Conservation (phyloP, 2,797 vertebrate genomes). For the Petrocephalus schoutedeni region DNA sequence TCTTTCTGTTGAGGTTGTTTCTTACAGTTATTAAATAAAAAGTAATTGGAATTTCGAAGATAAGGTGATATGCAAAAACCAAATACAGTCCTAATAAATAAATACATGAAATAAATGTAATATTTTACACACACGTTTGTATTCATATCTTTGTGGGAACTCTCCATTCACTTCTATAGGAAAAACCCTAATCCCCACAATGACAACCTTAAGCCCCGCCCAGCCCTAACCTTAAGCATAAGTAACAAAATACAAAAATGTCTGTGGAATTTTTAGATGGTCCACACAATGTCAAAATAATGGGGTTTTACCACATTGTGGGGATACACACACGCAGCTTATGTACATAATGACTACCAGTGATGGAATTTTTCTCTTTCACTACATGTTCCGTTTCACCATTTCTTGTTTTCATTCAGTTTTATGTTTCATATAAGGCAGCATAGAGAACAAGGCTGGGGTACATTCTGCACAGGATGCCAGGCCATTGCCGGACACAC, state of each 20-base stretch:
- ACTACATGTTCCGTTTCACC: too few species aligned
- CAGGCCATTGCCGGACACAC: background rate
- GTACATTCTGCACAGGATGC: background rate
- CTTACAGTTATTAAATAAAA: background rate
- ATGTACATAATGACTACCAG: background rate
- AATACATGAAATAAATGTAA: background rate
- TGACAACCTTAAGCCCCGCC: background rate
- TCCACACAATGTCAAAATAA: background rate
- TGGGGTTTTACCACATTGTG: background rate
- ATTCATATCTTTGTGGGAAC: background rate
- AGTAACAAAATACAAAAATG: too few species aligned
- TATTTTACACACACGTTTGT: background rate
- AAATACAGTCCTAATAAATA: background rate
- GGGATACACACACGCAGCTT: background rate
- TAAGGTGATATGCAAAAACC: background rate
- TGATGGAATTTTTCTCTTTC: background rate
- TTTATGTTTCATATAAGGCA: background rate
- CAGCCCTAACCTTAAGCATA: background rate
- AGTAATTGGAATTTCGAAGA: background rate
- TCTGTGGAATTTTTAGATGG: too few species aligned
- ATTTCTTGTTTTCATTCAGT: background rate
- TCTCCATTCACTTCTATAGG: background rate
- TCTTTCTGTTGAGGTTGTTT: background rate
- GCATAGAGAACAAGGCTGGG: background rate
- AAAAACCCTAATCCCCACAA: background rate